Base-by-base conservation (phyloP, 35 echinoderm and acorn worm genomes). In the Acanthaster planci region DNA sequence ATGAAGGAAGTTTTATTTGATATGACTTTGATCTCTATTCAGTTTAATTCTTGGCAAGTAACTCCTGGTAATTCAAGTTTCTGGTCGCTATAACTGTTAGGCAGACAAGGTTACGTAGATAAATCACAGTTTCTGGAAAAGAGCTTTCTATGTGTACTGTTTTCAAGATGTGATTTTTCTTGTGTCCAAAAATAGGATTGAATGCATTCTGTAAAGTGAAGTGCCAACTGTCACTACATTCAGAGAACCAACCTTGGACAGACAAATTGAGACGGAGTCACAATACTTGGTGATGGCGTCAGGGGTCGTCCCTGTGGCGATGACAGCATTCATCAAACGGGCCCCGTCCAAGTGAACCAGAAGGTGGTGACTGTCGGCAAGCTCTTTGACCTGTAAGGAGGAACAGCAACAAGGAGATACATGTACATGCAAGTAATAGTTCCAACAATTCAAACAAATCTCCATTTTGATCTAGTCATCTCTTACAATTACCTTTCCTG, bases 331-430 rank as follows among this genome's bases (percentile, higher is more conserved):
- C 85, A 94, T 85, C 0, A 94, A 16, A 16, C 95, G 77, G 15
- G 95, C 95, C 37, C 95, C 95, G 86, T 98, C 95, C 57, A 98
- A 47, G 53, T 98, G 95, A 30, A 94, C 82, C 51, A 39, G 76
- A 2, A 98, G 58, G 17, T 76, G 64, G 78, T 98, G 78, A 31
- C 91, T 94, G 39, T 93, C 82, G 22, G 95, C 89, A 9, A 98
- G 60, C 8, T 90, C 89, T 39, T 91, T 52, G 19, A 98, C 88
- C 95, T 98, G 38, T 9, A 60, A 80, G 42, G 7, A 83, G 26
- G n/a, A 14, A 53, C 42, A 12, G 4, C 42, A 47, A 12, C n/a
- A n/a, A n/a, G n/a, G n/a, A n/a, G n/a, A n/a, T n/a, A n/a, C n/a
- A n/a, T n/a, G n/a, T n/a, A n/a, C n/a, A n/a, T n/a, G n/a, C n/a